These are phyloP conservation scores for Anniella stebbinsi DNA, from an alignment of 2,797 vertebrate genomes.

Conservation along the genomic window DNA sequence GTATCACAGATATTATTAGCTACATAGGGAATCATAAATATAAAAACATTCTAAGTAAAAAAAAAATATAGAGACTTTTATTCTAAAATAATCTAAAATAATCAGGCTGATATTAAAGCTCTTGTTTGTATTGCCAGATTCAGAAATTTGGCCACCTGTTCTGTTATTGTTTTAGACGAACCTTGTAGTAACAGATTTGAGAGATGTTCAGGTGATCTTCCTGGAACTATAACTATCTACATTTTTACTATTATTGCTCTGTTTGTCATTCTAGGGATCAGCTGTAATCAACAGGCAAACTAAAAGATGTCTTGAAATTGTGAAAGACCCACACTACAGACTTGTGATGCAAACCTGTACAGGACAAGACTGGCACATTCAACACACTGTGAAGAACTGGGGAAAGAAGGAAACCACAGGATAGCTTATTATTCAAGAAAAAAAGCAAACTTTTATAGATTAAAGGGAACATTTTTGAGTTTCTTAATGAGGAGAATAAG, in stretches of 20 bases:
- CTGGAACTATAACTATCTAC: too few relatives aligned
- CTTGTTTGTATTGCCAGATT: too few relatives aligned
- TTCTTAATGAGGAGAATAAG: neutral
- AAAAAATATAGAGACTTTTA: too few relatives aligned
- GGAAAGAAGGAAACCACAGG: slow-evolving; percentile 5
- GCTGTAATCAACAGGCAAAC: slow-evolving; percentile 54
- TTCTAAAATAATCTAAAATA: too few relatives aligned
- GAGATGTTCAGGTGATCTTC: too few relatives aligned
- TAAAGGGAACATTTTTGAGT: neutral
- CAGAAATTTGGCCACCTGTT: too few relatives aligned
- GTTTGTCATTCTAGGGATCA: slow-evolving; percentile 40
- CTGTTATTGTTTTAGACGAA: too few relatives aligned
- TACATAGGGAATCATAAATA: too few relatives aligned
- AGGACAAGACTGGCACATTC: slow-evolving; percentile 55
- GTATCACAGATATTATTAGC: too few relatives aligned
- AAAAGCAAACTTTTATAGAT: neutral
- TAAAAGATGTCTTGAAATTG: slow-evolving; percentile 57
- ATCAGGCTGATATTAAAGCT: too few relatives aligned
- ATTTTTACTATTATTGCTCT: neutral
- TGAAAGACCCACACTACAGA: neutral
- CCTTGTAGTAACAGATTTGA: too few relatives aligned
- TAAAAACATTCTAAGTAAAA: too few relatives aligned
- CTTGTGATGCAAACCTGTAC: slow-evolving; percentile 52
- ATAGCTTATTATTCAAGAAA: neutral
- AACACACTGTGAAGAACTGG: slow-evolving; percentile 39